Evolutionary conservation across 2,113 vertebrate genomes (phyloP).

Genomic region (Pristiophorus japonicus): DNA sequence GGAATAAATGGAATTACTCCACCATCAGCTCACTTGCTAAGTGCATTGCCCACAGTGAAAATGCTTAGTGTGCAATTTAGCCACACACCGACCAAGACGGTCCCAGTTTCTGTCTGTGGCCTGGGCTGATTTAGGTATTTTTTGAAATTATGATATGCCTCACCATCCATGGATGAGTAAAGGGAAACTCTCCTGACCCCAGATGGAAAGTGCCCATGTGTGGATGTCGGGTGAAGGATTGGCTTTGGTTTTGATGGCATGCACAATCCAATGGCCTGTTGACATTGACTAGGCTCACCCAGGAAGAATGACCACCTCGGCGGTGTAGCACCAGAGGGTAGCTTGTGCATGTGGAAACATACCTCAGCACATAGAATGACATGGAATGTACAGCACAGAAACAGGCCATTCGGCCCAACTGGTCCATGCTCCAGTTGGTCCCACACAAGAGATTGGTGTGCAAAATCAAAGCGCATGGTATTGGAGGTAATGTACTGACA

Average conservation of each 20-base stretch:
- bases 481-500: too few relatives aligned
- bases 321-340: neutral
- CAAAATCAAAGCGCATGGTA: too few relatives aligned
- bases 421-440: neutral
- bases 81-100: neutral
- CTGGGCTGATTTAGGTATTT: too few relatives aligned
- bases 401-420: neutral
- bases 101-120: neutral
- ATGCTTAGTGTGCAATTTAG: neutral
- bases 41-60: too few relatives aligned
- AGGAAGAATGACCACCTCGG: neutral
- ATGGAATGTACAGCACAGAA: neutral
- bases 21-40: neutral
- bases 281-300: neutral
- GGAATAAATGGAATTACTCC: neutral
- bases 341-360: neutral
- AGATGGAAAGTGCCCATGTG: neutral
- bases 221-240: neutral
- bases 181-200: neutral
- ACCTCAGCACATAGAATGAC: neutral
- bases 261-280: neutral
- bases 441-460: too few relatives aligned
- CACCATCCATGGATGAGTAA: neutral
- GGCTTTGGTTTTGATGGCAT: neutral
- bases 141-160: too few relatives aligned